Conservation (phyloP, 2,797 vertebrate genomes). For the Oceanodroma leucorhoa region DNA sequence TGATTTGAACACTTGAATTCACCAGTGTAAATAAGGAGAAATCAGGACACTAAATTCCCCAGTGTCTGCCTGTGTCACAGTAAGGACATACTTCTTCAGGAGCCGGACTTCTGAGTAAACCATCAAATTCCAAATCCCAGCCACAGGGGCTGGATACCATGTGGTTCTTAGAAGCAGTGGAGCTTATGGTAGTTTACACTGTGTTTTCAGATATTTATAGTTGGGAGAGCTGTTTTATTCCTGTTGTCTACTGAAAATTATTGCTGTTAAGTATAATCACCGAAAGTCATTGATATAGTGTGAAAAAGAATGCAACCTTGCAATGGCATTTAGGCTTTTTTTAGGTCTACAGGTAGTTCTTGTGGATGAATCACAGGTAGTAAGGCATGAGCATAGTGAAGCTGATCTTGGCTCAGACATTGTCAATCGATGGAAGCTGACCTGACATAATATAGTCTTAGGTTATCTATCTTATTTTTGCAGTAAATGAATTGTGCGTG, state of each 20-base stretch:
- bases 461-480: neutral
- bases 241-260: neutral
- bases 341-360: neutral
- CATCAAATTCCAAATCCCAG: neutral
- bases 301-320: neutral
- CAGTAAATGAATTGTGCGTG: neutral
- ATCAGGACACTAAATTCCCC: neutral
- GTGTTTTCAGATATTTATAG: neutral
- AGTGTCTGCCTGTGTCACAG: fast-evolving
- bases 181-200: neutral
- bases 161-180: neutral
- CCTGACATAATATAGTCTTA: neutral
- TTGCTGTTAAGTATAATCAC: neutral
- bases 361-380: neutral
- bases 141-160: fast-evolving
- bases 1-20: neutral
- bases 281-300: neutral
- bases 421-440: neutral
- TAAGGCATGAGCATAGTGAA: neutral
- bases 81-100: neutral
- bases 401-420: neutral
- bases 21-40: neutral
- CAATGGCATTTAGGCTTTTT: neutral
- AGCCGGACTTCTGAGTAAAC: neutral
- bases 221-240: neutral